Evolutionary conservation across 2,797 vertebrate species (phyloP), one percentile per base, ranked within the genome.

Genomic region (Gadopsis marmoratus): DNA sequence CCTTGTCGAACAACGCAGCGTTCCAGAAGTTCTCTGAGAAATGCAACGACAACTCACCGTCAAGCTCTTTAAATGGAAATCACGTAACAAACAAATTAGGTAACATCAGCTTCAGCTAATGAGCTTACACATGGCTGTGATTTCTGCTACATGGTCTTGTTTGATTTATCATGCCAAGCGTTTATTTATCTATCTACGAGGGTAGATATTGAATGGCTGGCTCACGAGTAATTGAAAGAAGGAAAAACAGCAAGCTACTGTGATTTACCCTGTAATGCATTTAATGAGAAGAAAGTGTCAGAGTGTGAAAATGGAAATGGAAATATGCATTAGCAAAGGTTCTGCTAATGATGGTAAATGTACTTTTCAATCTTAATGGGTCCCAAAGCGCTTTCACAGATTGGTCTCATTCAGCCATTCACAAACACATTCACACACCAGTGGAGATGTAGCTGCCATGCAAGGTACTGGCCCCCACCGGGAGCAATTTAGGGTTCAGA

Each of bases 1-100:
- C 96, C 31, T 97, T 97, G 86, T 97, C 96, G 86, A 99, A 99
- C 69, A 95, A 97, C 21, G 96, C 98, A 0, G 97, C 96, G 74
- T 98, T 98, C 98, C 98, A 99, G 87, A 98, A 97, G 63, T 95
- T 94, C 71, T 89, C 95, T 96, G 81, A 61, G 39, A 47, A 76
- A 76, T 59, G 76, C 4, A 29, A 51, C 4, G 5, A 72, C 54
- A 65, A 55, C 4, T 2, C 54, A 50, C 13, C 0, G n/a, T 78
- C 9, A 39, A 2, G 26, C 56, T 14, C 13, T 61, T 61, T 35
- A 63, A 53, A 71, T 37, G 37, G 35, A 63, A 70, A 54, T 64
- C 19, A 71, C 7, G 31, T 0, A 45, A 19, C 11, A 45, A 63
- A 68, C 29, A 67, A 72, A 47, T 33, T 17, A 75, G 48, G 11